Evolutionary conservation across 2,113 vertebrate species (phyloP), one percentile per base, ranked within the genome.

Genomic region (Lepisosteus osseus): DNA sequence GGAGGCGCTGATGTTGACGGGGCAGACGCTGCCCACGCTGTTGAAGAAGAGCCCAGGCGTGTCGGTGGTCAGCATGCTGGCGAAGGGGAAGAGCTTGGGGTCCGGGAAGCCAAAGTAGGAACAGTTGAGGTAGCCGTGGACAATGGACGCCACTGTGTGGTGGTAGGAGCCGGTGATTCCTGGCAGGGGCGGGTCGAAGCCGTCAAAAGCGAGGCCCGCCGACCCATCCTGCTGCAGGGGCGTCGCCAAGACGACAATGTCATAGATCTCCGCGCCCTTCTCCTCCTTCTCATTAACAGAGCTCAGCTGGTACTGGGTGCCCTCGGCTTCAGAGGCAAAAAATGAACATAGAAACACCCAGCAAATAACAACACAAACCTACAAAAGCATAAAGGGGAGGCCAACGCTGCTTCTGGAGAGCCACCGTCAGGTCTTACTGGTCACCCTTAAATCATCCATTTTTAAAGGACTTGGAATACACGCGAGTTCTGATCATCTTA

Each of bases 41-140:
- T 93, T 93, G 87, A 98, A 98, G 85, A 98, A 97, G 43, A 96
- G 81, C 14, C 81, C 75, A 0, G 92, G 92, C 0, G 90, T 86
- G 71, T 96, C 95, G 0, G 94, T 95, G 40, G 97, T 98, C 67
- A 99, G 92, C 70, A 99, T 84, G 71, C 88, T 94, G 72, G 95
- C 87, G 0, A 96, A 98, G 0, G 97, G 97, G 79, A 99, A 99
- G 9, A 98, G 92, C 71, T 95, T 96, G 14, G 97, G 96, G 80
- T 99, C 97, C 0, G 92, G 90, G 82, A 96, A 98, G 69, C 96
- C 94, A 0, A 99, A 99, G 85, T 96, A 95, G 65, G 96, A 94
- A 44, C 95, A 96, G 87, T 99, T 99, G 79, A 99, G 95, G 86
- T 99, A 99, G 73, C 97, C 97, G 0, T 99, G 97, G 74, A 99